These are phyloP conservation scores for Tyria jacobaeae DNA, from an alignment of 2,888 invertebrate species.

Conservation along the genomic window DNA sequence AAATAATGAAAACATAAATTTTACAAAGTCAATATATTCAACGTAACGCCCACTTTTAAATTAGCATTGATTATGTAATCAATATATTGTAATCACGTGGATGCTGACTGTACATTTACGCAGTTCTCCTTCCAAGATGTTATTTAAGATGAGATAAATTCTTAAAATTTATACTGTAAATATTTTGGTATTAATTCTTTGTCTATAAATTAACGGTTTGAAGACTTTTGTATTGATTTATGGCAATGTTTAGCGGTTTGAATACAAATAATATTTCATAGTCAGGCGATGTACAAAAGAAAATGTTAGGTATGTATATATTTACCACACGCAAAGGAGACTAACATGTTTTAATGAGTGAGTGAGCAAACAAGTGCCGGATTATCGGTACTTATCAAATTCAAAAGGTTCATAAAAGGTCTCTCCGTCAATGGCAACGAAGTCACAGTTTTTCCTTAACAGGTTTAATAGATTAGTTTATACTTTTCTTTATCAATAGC, in stretches of 20 bases:
- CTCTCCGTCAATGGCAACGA: neutral
- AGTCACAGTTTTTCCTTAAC: neutral
- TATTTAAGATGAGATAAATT: slow-evolving; percentile 83
- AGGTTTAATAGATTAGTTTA: neutral
- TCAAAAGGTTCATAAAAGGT: neutral
- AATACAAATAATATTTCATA: slow-evolving; percentile 1
- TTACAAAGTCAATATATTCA: slow-evolving; percentile 10
- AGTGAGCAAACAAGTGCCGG: neutral
- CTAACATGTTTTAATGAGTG: neutral
- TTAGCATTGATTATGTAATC: slow-evolving; percentile 12
- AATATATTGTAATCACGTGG: slow-evolving; percentile 29
- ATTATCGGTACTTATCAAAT: neutral
- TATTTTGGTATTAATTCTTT: slow-evolving; percentile 70
- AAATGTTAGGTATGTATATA: neutral
- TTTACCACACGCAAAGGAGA: neutral
- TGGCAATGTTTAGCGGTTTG: slow-evolving; percentile 44
- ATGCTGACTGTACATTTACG: slow-evolving; percentile 66
- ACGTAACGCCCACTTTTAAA: slow-evolving; percentile 6
- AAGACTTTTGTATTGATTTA: slow-evolving; percentile 62
- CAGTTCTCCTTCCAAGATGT: slow-evolving; percentile 69
- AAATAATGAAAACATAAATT: slow-evolving; percentile 18
- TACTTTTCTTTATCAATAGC: neutral
- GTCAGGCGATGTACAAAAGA: neutral
- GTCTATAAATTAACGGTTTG: slow-evolving; percentile 72
- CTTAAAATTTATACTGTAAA: slow-evolving; percentile 83